These are phyloP conservation scores for Hestina assimilis DNA, from an alignment of 1,140 invertebrate genomes.

Conservation along the genomic window DNA sequence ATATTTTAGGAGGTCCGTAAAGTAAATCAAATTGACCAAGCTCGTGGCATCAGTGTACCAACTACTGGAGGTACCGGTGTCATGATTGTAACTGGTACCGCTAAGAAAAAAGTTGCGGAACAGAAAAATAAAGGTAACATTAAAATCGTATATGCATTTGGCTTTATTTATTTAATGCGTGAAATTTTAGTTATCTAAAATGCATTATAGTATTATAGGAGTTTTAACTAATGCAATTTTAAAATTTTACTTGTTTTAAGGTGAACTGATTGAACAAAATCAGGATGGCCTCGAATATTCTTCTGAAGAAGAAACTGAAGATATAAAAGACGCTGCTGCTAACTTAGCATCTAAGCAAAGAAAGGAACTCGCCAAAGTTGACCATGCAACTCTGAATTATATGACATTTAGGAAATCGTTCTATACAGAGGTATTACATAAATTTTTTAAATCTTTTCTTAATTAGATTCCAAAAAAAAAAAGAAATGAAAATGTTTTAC, in stretches of 20 bases:
- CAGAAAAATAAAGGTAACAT: conserved; percentile 85
- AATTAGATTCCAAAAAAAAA: too few species aligned
- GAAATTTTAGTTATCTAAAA: too few species aligned
- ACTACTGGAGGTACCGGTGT: conserved; percentile 78
- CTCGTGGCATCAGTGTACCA: conserved; percentile 71
- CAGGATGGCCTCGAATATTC: conserved; percentile 98
- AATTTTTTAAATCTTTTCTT: not conserved
- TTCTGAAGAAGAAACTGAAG: conserved; percentile 97
- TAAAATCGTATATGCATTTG: too few species aligned
- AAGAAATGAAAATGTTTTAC: too few species aligned
- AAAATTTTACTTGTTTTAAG: conserved; percentile 57
- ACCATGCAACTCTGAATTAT: conserved; percentile 91
- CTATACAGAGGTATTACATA: conserved; percentile 91
- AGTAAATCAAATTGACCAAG: conserved; percentile 87
- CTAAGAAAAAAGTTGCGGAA: conserved; percentile 88
- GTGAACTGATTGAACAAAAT: conserved; percentile 98
- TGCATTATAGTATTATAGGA: too few species aligned
- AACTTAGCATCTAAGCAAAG: conserved; percentile 93
- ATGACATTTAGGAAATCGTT: conserved; percentile 96
- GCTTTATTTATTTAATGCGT: too few species aligned
- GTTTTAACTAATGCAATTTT: too few species aligned
- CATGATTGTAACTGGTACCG: conserved; percentile 93
- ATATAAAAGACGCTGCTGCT: conserved; percentile 93
- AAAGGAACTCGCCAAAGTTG: conserved; percentile 93
- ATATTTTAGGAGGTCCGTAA: conserved; percentile 93